Percentiles rank a stretch among this genome's conserved stretches.
Conservation (phyloP, 2,797 vertebrate genomes). For the Gymnopithys bicolor region DNA sequence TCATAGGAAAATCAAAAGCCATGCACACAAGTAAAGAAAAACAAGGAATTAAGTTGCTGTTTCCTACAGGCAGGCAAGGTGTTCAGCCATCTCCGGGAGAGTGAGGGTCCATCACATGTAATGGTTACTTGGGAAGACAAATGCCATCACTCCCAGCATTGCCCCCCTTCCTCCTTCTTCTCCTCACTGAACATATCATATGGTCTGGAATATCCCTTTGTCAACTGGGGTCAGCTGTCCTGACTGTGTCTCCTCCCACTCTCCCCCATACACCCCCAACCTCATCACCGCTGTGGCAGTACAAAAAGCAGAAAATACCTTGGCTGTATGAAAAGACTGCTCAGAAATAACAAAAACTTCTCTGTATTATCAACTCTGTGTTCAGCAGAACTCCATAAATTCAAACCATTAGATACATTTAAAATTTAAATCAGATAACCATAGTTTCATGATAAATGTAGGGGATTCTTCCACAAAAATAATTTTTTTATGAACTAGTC, state of each 20-base stretch:
- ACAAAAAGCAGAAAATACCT: not conserved
- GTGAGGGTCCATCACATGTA: accelerated
- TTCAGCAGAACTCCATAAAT: not conserved
- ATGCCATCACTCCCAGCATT: too few relatives aligned
- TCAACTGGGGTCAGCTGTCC: not conserved
- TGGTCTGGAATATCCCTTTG: not conserved
- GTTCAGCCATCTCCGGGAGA: not conserved
- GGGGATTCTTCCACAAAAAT: not conserved
- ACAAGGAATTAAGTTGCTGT: too few relatives aligned
- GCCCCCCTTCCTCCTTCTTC: not conserved
- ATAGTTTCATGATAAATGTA: not conserved
- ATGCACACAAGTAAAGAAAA: not conserved
- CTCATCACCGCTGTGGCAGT: not conserved
- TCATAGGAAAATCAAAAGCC: not conserved
- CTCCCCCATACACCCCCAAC: not conserved
- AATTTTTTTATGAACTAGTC: not conserved
- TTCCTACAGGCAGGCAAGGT: not conserved
- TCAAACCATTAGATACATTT: not conserved
- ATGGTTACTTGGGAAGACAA: not conserved
- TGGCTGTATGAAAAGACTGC: not conserved
- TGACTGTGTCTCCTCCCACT: not conserved
- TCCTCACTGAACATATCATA: not conserved
- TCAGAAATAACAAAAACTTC: not conserved
- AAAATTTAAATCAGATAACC: not conserved
- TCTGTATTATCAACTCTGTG: accelerated